Conservation (phyloP, 2,888 invertebrate species). For the Drosophila lacicola region DNA sequence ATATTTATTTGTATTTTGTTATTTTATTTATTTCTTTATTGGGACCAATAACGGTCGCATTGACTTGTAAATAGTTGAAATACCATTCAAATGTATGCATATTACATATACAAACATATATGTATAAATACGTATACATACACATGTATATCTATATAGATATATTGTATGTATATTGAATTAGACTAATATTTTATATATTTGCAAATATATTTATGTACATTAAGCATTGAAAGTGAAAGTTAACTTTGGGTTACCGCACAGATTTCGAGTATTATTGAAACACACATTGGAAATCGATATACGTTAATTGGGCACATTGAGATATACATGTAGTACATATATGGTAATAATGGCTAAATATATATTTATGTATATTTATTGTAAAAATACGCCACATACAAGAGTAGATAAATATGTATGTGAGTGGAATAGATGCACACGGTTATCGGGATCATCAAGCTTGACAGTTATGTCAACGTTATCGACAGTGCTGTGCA, state of each 20-base stretch:
- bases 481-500: conserved; percentile 4
- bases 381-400: conserved; percentile 22
- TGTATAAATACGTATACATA: conserved; percentile 18
- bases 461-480: too few relatives aligned
- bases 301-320: conserved; percentile 66
- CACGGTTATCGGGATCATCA: background rate
- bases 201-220: conserved; percentile 22
- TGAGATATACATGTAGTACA: conserved; percentile 33
- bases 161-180: conserved; percentile 11
- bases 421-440: background rate
- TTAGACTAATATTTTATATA: conserved; percentile 5
- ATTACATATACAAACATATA: conserved; percentile 22
- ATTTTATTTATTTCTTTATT: background rate
- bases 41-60: conserved; percentile 66
- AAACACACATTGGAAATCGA: conserved; percentile 60
- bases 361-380: conserved; percentile 10
- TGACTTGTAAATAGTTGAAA: conserved; percentile 69
- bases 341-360: conserved; percentile 10
- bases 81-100: conserved; percentile 41
- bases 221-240: conserved; percentile 58
- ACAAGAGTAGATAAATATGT: conserved; percentile 2
- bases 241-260: conserved; percentile 81
- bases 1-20: background rate
- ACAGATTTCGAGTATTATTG: conserved; percentile 47
- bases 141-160: conserved; percentile 1